A percentile compares a stretch with the other conserved stretches of the same genome.
These are phyloP conservation scores for Conus betulinus DNA, from an alignment of 1,140 invertebrate species.

Conservation along the genomic window DNA sequence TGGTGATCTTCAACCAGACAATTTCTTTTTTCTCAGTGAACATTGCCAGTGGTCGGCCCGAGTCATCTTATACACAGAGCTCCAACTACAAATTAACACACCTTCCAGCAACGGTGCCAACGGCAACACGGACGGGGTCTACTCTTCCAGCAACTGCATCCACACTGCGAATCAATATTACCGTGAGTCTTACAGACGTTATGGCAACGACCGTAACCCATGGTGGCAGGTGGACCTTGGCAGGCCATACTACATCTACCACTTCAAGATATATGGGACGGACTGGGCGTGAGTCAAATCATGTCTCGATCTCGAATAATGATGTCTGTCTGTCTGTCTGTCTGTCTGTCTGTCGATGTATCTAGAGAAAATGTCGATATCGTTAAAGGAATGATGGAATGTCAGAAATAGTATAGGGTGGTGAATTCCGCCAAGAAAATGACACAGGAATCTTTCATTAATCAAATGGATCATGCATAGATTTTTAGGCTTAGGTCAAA, in stretches of 20 bases:
- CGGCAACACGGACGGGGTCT: neutral
- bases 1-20: too few relatives aligned
- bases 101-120: neutral
- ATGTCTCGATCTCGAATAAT: too few relatives aligned
- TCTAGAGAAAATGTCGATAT: too few relatives aligned
- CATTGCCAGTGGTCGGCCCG: neutral
- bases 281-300: neutral
- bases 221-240: neutral
- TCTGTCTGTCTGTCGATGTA: too few relatives aligned
- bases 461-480: too few relatives aligned
- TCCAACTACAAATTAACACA: neutral
- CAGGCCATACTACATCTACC: neutral
- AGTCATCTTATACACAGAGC: neutral
- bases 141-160: neutral
- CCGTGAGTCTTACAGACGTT: too few relatives aligned
- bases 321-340: too few relatives aligned
- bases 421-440: too few relatives aligned
- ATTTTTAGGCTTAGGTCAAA: too few relatives aligned
- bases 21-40: neutral
- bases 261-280: neutral
- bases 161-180: neutral
- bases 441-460: too few relatives aligned
- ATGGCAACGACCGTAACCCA: neutral
- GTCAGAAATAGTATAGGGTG: too few relatives aligned
- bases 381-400: too few relatives aligned